A percentile compares a stretch with the other conserved stretches of the same genome.
Evolutionary conservation across 2,113 vertebrate species (phyloP).

Genomic region (Pyxicephalus adspersus): DNA sequence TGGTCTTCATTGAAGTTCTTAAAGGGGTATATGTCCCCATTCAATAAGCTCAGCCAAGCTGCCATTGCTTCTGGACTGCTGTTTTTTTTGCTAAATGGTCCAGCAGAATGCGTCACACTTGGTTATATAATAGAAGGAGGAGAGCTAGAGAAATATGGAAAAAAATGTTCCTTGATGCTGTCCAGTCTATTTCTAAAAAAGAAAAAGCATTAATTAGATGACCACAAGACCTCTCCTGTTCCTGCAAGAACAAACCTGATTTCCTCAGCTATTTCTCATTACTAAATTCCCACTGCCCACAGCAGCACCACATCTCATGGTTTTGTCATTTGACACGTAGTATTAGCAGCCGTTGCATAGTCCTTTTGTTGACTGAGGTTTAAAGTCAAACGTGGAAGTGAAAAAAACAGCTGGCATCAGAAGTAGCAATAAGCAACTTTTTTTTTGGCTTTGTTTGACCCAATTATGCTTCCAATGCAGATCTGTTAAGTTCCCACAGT

Average conservation of each 20-base stretch:
- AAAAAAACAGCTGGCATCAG: conserved; percentile 58
- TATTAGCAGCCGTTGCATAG: conserved; percentile 57
- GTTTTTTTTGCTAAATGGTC: conserved; percentile 8
- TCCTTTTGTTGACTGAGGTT: conserved; percentile 44
- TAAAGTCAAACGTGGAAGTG: conserved; percentile 43
- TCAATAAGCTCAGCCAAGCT: background rate
- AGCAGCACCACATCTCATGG: conserved; percentile 49
- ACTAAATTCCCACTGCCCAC: conserved; percentile 58
- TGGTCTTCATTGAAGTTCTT: background rate
- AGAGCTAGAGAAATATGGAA: conserved; percentile 12
- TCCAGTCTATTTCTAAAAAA: conserved; percentile 42
- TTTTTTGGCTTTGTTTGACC: conserved; percentile 56
- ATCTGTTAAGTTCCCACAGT: conserved; percentile 48
- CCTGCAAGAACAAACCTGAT: conserved; percentile 62
- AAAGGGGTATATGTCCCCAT: conserved; percentile 4
- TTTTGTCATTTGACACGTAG: conserved; percentile 59
- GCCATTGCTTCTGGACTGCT: background rate
- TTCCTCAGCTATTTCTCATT: conserved; percentile 59
- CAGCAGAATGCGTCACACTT: background rate
- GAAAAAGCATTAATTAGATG: conserved; percentile 60
- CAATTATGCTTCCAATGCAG: conserved; percentile 52
- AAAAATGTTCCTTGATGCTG: conserved; percentile 43
- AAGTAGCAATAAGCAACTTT: conserved; percentile 51
- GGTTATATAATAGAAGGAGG: conserved; percentile 32
- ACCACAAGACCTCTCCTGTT: conserved; percentile 49